Conservation (phyloP, 2,113 vertebrate species). For the Scalopus aquaticus region DNA sequence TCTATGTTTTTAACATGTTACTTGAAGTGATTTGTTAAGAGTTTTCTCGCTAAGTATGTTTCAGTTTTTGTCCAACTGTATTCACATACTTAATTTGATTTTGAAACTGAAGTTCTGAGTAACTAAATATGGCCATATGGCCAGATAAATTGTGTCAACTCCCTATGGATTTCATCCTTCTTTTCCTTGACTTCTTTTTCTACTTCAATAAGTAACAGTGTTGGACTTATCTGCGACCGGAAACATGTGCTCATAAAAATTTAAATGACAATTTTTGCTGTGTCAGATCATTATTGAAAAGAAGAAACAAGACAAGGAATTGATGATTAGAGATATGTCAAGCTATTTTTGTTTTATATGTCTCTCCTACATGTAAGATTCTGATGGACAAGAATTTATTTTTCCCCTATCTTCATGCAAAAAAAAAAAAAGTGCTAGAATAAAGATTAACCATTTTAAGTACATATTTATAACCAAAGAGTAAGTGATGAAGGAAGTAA, state of each 20-base stretch:
- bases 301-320: not conserved
- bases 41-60: not conserved
- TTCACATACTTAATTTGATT: not conserved
- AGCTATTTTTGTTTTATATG: not conserved
- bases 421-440: not conserved
- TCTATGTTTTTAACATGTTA: not conserved
- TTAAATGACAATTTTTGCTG: not conserved
- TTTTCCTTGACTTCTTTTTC: slow-evolving; percentile 45
- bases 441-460: not conserved
- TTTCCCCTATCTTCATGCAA: not conserved
- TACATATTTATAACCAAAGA: not conserved
- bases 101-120: slow-evolving; percentile 6
- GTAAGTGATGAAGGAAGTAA: not conserved
- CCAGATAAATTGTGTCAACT: not conserved
- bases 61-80: not conserved
- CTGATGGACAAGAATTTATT: not conserved
- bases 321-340: not conserved
- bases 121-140: slow-evolving; percentile 15
- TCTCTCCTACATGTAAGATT: not conserved
- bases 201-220: slow-evolving; percentile 7
- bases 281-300: not conserved
- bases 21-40: slow-evolving; percentile 23
- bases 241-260: not conserved
- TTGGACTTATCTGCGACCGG: not conserved
- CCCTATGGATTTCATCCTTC: not conserved